phyloP scores from a whole-genome alignment of 1,140 invertebrate species.

The Cotesia chilonis region DNA sequence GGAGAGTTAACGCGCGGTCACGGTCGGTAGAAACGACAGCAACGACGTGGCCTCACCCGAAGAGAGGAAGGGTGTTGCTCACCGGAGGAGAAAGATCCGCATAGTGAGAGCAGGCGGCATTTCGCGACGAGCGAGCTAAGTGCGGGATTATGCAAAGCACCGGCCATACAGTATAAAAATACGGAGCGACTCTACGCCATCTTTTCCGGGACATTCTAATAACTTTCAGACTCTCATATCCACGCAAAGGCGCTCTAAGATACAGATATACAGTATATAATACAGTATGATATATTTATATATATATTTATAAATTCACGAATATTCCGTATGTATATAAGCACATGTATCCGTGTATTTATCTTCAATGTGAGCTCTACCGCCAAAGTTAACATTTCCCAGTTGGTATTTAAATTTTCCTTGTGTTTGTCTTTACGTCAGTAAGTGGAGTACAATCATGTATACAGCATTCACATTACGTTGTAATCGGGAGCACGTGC shows the following conservation, averaged over 20 bases:
- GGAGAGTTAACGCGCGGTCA: slow-evolving; percentile 28
- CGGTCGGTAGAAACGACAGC: slow-evolving; percentile 20
- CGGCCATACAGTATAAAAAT: slow-evolving; percentile 68
- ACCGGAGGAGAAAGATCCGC: slow-evolving; percentile 56
- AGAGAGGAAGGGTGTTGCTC: slow-evolving; percentile 32
- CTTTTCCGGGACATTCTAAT: slow-evolving; percentile 68
- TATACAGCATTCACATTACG: slow-evolving; percentile 10
- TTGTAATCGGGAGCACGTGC: slow-evolving; percentile 36
- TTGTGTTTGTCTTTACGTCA: too few relatives aligned
- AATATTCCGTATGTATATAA: background rate
- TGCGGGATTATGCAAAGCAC: slow-evolving; percentile 68
- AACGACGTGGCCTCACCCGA: slow-evolving; percentile 12
- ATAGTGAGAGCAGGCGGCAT: slow-evolving; percentile 57
- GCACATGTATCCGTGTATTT: slow-evolving; percentile 7
- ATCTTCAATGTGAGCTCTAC: background rate
- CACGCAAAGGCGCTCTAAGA: background rate
- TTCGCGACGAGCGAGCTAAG: slow-evolving; percentile 65
- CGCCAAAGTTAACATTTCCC: too few relatives aligned
- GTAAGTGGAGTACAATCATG: too few relatives aligned
- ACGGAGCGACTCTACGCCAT: slow-evolving; percentile 67
- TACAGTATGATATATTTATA: slow-evolving; percentile 1
- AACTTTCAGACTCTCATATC: slow-evolving; percentile 52
- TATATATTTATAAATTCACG: slow-evolving; percentile 21
- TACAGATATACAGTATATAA: slow-evolving; percentile 9
- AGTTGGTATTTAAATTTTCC: too few relatives aligned